Percentiles rank a stretch among this genome's conserved stretches.
Evolutionary conservation across 2,888 invertebrate genomes (phyloP).

Genomic region (Hipparchia semele): DNA sequence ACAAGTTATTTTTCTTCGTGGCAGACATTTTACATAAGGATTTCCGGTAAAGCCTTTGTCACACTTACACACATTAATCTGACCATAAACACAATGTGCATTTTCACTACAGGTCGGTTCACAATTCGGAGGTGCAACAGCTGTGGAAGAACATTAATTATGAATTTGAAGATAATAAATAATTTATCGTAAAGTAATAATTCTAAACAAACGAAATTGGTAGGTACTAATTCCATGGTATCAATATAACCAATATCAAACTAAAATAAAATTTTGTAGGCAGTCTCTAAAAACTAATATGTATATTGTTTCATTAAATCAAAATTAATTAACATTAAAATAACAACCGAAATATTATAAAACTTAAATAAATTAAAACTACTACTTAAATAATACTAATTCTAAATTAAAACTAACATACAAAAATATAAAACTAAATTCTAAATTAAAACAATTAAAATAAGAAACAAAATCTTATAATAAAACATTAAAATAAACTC

Average conservation of each 20-base stretch:
- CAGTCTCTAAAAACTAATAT: too few relatives aligned
- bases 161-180: conserved; percentile 16
- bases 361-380: too few relatives aligned
- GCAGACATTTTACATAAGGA: conserved; percentile 92
- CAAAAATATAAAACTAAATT: too few relatives aligned
- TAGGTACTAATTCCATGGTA: too few relatives aligned
- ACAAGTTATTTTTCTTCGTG: conserved; percentile 88
- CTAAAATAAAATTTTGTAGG: too few relatives aligned
- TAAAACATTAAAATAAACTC: too few relatives aligned
- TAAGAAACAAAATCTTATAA: too few relatives aligned
- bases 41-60: conserved; percentile 93
- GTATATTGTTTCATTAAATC: neutral
- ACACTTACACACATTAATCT: conserved; percentile 90
- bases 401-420: too few relatives aligned
- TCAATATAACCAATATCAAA: too few relatives aligned
- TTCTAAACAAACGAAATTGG: neutral
- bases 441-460: too few relatives aligned
- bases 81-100: conserved; percentile 94
- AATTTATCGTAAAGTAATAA: neutral
- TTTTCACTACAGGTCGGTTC: conserved; percentile 91
- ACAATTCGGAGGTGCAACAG: conserved; percentile 90
- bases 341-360: too few relatives aligned
- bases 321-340: neutral
- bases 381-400: too few relatives aligned
- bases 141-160: conserved; percentile 68